phyloP scores from a whole-genome alignment of 2,797 vertebrate species.

The Menidia menidia region DNA sequence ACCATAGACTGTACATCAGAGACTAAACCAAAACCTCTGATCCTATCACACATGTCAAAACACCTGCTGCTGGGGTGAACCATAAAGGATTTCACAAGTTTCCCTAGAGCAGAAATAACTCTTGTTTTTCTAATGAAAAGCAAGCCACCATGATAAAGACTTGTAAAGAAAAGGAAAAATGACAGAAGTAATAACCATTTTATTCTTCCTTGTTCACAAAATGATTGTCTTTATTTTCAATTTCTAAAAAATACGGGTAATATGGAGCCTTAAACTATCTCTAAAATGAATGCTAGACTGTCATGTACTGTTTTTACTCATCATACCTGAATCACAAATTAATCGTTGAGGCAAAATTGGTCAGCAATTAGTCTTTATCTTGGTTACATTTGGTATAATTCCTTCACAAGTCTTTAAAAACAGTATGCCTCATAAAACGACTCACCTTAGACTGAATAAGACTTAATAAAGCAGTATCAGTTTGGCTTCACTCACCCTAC shows the following conservation, averaged over 20 bases:
- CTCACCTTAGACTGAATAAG: slow-evolving; percentile 12
- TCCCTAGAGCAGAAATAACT: neutral
- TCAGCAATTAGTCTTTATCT: slow-evolving; percentile 53
- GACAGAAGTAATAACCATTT: too few species aligned
- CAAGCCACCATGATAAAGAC: neutral
- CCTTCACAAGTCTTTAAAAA: slow-evolving; percentile 41
- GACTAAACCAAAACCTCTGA: neutral
- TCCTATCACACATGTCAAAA: slow-evolving; percentile 5
- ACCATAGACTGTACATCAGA: neutral
- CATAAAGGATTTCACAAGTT: neutral
- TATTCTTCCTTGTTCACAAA: too few species aligned
- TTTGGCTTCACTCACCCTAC: slow-evolving; percentile 4
- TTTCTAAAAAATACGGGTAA: slow-evolving; percentile 18
- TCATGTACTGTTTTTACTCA: slow-evolving; percentile 39
- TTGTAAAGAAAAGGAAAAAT: neutral
- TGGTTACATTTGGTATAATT: slow-evolving; percentile 47
- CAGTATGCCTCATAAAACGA: slow-evolving; percentile 15
- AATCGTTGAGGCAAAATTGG: slow-evolving; percentile 54
- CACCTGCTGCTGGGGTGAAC: neutral
- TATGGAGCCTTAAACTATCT: slow-evolving; percentile 29
- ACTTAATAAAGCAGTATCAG: slow-evolving; percentile 27
- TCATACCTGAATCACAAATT: slow-evolving; percentile 64
- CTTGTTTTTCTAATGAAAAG: neutral
- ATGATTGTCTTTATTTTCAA: neutral
- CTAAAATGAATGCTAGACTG: slow-evolving; percentile 39